Evolutionary conservation across 2,113 vertebrate genomes (phyloP).

Genomic region (Indri indri): DNA sequence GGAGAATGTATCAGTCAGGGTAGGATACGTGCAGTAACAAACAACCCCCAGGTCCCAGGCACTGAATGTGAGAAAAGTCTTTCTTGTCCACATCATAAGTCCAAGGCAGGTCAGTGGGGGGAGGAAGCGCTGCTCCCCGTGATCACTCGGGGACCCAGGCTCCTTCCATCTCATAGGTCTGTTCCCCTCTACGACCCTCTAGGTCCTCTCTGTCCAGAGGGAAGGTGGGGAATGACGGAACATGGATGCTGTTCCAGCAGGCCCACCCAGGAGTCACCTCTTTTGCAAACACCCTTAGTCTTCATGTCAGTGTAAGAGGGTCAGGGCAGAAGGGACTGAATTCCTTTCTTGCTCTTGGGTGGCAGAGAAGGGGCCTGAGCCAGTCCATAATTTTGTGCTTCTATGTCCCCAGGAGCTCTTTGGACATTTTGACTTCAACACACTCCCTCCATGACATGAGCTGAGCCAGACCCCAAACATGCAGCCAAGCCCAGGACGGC

Average conservation of each 20-base stretch:
- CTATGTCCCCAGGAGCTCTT: not conserved
- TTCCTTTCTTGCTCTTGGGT: not conserved
- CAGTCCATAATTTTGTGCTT: not conserved
- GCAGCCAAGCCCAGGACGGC: not conserved
- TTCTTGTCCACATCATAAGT: not conserved
- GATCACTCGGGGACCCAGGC: not conserved
- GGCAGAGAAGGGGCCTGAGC: not conserved
- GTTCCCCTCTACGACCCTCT: not conserved
- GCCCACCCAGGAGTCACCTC: not conserved
- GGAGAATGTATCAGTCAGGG: not conserved
- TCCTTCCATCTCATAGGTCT: not conserved
- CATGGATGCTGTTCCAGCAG: not conserved
- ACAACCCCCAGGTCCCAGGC: not conserved
- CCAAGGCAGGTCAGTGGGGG: not conserved
- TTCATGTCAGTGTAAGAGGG: not conserved
- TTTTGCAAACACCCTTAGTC: not conserved
- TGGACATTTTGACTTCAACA: not conserved
- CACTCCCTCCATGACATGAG: not conserved
- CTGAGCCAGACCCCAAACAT: not conserved
- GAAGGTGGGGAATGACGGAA: not conserved
- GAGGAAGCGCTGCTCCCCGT: not conserved
- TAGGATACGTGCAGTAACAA: not conserved
- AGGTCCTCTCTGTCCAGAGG: not conserved
- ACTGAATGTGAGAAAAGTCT: not conserved
- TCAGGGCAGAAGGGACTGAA: not conserved